Evolutionary conservation across 2,113 vertebrate genomes (phyloP).

Genomic region (Actenoides lindsayi): DNA sequence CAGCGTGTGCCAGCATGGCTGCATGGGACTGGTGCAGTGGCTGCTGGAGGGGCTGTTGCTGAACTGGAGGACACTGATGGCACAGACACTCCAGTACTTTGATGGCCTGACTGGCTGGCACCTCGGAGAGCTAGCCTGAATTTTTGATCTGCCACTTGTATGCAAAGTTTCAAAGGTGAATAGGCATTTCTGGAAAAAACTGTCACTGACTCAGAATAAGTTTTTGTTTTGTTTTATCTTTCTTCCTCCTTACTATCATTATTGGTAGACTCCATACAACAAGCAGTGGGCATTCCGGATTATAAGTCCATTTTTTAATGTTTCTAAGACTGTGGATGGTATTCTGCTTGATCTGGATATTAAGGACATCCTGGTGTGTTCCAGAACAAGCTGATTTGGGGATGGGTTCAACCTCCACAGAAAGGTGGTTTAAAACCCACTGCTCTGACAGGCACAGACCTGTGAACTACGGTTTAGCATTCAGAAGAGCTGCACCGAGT

Average conservation of each 20-base stretch:
- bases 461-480: neutral
- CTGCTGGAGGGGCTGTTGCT: neutral
- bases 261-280: slow-evolving; percentile 25
- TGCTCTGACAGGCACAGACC: neutral
- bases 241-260: neutral
- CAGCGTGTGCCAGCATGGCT: neutral
- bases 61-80: neutral
- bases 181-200: slow-evolving; percentile 2
- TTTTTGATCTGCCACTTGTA: neutral
- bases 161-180: neutral
- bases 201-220: neutral
- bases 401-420: neutral
- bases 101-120: neutral
- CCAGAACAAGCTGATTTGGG: neutral
- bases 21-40: rapidly evolving
- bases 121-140: neutral
- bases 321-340: slow-evolving; percentile 5
- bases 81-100: neutral
- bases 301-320: slow-evolving; percentile 33
- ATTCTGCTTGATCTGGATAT: slow-evolving; percentile 30
- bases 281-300: slow-evolving; percentile 15
- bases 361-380: neutral
- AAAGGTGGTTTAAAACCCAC: neutral
- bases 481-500: neutral
- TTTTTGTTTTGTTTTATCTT: neutral